These are phyloP conservation scores for Protobothrops mucrosquamatus DNA, from an alignment of 2,113 vertebrate species.

Conservation along the genomic window DNA sequence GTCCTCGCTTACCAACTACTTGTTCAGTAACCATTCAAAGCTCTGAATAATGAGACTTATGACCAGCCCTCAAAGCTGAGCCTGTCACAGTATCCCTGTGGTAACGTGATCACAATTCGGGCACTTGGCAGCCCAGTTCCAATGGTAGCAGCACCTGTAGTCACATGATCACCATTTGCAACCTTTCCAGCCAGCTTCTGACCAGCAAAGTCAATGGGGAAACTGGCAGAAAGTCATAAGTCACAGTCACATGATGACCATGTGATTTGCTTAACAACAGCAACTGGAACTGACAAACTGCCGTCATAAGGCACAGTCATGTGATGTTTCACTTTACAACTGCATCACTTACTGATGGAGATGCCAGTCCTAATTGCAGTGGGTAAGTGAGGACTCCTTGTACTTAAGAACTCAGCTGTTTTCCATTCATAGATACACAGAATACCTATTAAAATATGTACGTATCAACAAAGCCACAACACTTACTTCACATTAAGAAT, in stretches of 20 bases:
- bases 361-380: background rate
- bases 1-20: background rate
- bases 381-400: background rate
- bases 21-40: background rate
- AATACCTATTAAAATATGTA: background rate
- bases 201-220: background rate
- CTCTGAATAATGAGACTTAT: background rate
- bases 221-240: background rate
- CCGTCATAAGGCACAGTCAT: background rate
- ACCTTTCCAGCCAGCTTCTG: background rate
- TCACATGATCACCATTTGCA: background rate
- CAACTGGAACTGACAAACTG: background rate
- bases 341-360: background rate
- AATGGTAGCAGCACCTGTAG: background rate
- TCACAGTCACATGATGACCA: background rate
- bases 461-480: background rate
- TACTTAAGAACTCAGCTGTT: background rate
- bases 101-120: background rate
- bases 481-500: conserved; percentile 63
- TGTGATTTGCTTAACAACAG: rapidly evolving
- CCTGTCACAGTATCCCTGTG: background rate
- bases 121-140: background rate
- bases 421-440: background rate
- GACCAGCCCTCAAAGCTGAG: background rate
- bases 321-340: background rate